These are phyloP conservation scores for Centropus bengalensis DNA, from an alignment of 2,113 vertebrate species.

Conservation along the genomic window DNA sequence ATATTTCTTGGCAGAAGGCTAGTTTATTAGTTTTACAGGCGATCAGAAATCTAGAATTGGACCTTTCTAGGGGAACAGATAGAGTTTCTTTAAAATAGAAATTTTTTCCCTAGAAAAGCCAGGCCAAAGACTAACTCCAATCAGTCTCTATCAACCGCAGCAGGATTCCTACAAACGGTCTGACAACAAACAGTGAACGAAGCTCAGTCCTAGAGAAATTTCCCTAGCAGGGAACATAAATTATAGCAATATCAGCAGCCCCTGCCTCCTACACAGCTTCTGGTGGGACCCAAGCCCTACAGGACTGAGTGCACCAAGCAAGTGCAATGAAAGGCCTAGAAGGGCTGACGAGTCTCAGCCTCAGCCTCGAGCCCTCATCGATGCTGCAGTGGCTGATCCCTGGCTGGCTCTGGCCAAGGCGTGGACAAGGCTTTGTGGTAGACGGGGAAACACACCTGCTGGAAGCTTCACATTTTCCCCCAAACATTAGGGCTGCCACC, in stretches of 20 bases:
- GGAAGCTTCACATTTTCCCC: background rate
- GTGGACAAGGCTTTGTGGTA: background rate
- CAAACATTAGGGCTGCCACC: fast-evolving
- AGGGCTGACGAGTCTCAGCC: background rate
- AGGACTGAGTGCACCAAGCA: background rate
- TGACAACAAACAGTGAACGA: background rate
- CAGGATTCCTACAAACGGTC: background rate
- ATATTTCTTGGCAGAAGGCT: background rate
- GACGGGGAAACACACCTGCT: background rate
- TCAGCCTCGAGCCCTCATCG: background rate
- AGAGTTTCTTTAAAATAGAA: no score
- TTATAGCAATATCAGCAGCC: background rate
- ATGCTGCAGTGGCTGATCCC: background rate
- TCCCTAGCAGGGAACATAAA: background rate
- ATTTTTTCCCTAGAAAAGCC: background rate
- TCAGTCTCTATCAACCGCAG: background rate
- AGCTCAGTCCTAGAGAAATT: background rate
- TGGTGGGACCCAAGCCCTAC: background rate
- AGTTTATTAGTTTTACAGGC: background rate
- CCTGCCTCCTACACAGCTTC: background rate
- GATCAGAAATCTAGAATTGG: background rate
- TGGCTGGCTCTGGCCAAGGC: background rate
- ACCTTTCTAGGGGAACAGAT: background rate
- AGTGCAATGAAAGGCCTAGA: background rate
- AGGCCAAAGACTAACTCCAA: background rate